phyloP scores from a whole-genome alignment of 2,797 vertebrate genomes.

The Etheostoma perlongum region DNA sequence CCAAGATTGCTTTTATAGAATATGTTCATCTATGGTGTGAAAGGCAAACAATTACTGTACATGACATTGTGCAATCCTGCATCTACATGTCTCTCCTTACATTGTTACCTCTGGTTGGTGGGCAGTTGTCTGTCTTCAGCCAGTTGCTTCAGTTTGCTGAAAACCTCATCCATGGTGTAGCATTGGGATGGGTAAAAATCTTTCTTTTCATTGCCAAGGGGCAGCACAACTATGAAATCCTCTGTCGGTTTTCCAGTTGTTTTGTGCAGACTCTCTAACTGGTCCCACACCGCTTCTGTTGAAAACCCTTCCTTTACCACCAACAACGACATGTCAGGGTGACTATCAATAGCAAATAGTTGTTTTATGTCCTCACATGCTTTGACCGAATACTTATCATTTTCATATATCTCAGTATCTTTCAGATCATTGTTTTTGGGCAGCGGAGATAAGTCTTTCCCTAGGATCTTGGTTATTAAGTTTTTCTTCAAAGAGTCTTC shows the following conservation, averaged over 20 bases:
- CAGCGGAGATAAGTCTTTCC: neutral
- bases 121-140: accelerated
- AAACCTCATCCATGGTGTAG: neutral
- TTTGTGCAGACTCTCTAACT: neutral
- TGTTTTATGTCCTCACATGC: no score
- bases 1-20: neutral
- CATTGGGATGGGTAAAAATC: accelerated
- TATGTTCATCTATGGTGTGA: neutral
- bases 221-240: neutral
- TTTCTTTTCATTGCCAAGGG: neutral
- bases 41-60: neutral
- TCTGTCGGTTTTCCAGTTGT: neutral
- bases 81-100: neutral
- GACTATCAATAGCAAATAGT: no score
- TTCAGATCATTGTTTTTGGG: no score
- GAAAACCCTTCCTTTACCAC: neutral
- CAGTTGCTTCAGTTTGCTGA: accelerated
- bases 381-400: no score
- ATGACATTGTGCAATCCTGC: neutral
- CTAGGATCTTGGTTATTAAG: neutral
- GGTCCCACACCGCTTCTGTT: accelerated
- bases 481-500: neutral
- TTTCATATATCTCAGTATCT: no score
- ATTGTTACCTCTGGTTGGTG: neutral
- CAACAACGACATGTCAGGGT: no score